Conservation (phyloP, 35 echinoderm and acorn worm genomes). For the Amphiura filiformis region DNA sequence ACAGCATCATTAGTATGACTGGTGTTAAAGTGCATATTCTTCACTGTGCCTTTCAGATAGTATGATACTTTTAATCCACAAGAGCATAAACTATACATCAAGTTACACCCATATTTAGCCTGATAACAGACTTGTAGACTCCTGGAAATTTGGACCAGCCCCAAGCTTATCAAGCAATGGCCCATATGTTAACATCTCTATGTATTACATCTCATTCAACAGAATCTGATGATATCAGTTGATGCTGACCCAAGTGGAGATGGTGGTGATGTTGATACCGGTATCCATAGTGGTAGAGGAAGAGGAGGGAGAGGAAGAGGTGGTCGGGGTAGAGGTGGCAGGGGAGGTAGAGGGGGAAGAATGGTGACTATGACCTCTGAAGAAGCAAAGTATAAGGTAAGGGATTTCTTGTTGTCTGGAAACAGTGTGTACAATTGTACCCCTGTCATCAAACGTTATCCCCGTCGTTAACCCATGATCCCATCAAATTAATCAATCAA, state of each 20-base stretch:
- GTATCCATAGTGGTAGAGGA: conserved; percentile 37
- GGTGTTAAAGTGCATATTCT: no score
- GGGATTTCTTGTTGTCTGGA: background rate
- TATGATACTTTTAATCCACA: no score
- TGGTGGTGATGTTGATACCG: background rate
- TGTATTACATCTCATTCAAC: background rate
- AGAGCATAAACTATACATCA: no score
- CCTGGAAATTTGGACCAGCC: no score
- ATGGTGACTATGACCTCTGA: conserved; percentile 37
- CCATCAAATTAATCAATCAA: no score
- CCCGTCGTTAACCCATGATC: no score
- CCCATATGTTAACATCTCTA: no score
- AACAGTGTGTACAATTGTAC: background rate
- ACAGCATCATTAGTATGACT: no score
- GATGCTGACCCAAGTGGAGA: background rate
- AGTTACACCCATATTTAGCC: no score
- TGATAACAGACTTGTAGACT: no score
- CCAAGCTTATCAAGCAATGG: no score
- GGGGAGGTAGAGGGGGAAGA: conserved; percentile 30
- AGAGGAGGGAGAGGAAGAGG: conserved; percentile 55
- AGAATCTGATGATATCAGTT: conserved; percentile 51
- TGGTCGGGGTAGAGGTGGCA: conserved; percentile 48
- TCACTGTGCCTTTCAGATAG: no score
- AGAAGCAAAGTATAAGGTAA: conserved; percentile 46
- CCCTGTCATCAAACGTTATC: background rate